Conservation (phyloP, 2,797 vertebrate genomes). For the Scolopax bukidnonensis region DNA sequence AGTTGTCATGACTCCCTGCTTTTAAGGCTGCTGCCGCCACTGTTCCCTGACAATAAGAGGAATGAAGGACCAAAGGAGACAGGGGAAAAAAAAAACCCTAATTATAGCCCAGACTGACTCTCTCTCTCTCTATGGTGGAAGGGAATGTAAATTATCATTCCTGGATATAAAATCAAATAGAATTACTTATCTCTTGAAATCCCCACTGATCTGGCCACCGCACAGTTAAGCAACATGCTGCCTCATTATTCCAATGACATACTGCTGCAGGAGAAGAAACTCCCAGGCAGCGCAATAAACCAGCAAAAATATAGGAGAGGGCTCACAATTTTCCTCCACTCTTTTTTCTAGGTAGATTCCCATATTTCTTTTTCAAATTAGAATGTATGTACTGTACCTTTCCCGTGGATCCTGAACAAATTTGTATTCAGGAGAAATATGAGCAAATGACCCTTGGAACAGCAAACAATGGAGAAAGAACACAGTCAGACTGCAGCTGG, state of each 20-base stretch:
- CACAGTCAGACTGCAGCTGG: not conserved
- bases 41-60: not conserved
- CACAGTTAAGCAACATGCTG: constrained; percentile 31
- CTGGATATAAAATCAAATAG: constrained; percentile 62
- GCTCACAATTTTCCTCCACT: not conserved
- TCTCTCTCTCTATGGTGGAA: constrained; percentile 30
- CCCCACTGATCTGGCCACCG: constrained; percentile 39
- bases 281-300: not conserved
- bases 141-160: constrained; percentile 56
- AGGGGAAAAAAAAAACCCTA: not conserved
- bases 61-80: constrained; percentile 18
- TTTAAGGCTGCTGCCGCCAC: constrained; percentile 40
- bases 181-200: constrained; percentile 67
- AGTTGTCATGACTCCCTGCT: constrained; percentile 66
- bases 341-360: not conserved
- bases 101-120: constrained; percentile 50
- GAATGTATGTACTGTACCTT: not conserved
- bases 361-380: not conserved
- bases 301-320: not conserved
- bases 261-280: constrained; percentile 36
- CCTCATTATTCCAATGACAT: constrained; percentile 57
- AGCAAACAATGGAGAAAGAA: not conserved
- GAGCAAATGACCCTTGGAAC: not conserved
- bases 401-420: not conserved
- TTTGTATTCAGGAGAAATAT: not conserved